Base-by-base conservation (phyloP, 2,113 vertebrate genomes). In the Gymnogyps californianus region DNA sequence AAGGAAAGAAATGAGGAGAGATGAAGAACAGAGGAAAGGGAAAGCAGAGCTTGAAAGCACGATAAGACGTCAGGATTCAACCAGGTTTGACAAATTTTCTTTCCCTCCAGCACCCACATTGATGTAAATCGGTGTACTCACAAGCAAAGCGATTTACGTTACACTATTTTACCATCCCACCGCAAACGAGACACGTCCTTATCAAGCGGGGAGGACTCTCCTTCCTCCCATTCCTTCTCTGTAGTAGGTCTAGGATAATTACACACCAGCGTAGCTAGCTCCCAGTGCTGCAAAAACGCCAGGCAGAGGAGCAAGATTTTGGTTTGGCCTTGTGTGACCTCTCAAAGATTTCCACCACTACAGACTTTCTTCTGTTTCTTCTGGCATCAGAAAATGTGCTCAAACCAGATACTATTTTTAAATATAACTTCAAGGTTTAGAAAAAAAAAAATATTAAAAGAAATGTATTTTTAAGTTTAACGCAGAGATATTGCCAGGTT, bases 251-350 rank as follows among this genome's bases (percentile, higher is more conserved):
- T 8, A 5, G 59, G 38, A 20, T 79, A 83, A 83, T 34, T 25
- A 32, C 72, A 67, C 59, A 10, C 14, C 75, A 70, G 65, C 2
- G 1, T 1, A 38, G 66, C 77, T 5, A 13, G 79, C 58, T 80
- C 69, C 67, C 51, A 38, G 66, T 0, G 34, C 76, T 40, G 55
- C 83, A 58, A 7, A 10, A 67, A 26, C 5, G 4, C 70, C 49
- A 18, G 21, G 79, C 29, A 57, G 55, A 87, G 83, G 51, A 90
- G 82, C 62, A 42, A 72, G 55, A 31, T 4, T 82, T 69, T 78
- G 84, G 84, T 64, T 71, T 96, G 83, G 95, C 93, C 93, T 93
- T 11, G 55, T 3, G 46, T 61, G 91, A 89, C 87, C 91, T 71
- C 95, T 44, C 83, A 58, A 52, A 91, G 74, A 7, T 59, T 70